Base-by-base conservation (phyloP, 2,888 invertebrate genomes). In the Anarsia innoxiella region DNA sequence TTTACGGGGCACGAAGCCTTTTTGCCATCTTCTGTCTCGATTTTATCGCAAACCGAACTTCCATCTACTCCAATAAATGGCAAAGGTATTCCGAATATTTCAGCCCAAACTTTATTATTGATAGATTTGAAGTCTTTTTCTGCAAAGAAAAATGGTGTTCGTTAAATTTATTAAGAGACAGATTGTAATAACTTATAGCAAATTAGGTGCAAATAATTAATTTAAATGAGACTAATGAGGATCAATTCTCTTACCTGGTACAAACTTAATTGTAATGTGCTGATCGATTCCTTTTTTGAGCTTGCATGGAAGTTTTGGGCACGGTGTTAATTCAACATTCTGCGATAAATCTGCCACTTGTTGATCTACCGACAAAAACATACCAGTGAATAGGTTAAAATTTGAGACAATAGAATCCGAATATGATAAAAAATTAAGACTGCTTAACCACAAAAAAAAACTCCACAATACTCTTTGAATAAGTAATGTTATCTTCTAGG, bases 21-120 rank as follows among this genome's bases (percentile, higher is more conserved):
- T 36, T 77, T 79, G 0, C 89, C 91, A 41, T 87, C 85, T 38
- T 73, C 74, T 1, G 62, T 66, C 46, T 69, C 90, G 31, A 94
- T 70, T 48, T 89, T 87, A 12, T 84, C 77, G 54, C 94, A 94
- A 16, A 93, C 89, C 34, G 88, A 85, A 13, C 74, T 79, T 8
- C 90, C 91, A 60, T 94, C 91, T 9, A 93, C 92, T 5, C 94
- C 94, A 6, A 92, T 59, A 62, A 93, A 94, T 0, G 94, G 94
- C 34, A 94, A 56, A 0, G 87, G 79, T 0, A 93, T 59, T 0
- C 89, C 89, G 1, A 88, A 59, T 11, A 93, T 80, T 0, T 83
- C 71, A 0, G 91, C 94, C 42, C 66, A 69, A 3, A 94, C 93
- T 5, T 73, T 63, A 41, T 90, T 91, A 29, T 36, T 86, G 30